A percentile compares a stretch with the other conserved stretches of the same genome.
These are phyloP conservation scores for Mystacides longicornis DNA, from an alignment of 2,888 invertebrate species.

Conservation along the genomic window DNA sequence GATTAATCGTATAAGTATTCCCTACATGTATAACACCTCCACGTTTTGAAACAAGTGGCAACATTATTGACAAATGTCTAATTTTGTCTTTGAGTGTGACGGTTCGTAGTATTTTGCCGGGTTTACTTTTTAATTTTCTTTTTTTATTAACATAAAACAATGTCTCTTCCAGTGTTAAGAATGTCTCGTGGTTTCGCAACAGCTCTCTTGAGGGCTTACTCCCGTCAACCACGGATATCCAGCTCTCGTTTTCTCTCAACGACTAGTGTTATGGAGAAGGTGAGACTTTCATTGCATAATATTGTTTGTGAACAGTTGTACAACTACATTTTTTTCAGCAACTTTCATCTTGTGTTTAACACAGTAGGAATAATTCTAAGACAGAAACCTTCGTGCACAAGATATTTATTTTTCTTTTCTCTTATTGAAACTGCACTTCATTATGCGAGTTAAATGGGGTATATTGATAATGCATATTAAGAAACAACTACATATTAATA, in stretches of 20 bases:
- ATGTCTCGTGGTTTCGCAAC: conserved; percentile 13
- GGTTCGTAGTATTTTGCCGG: not conserved
- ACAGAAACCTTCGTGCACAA: too few relatives aligned
- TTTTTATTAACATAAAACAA: conserved; percentile 7
- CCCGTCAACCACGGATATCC: conserved; percentile 3
- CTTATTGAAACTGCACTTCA: too few relatives aligned
- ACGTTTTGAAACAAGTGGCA: too few relatives aligned
- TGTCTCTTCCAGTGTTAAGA: conserved; percentile 17
- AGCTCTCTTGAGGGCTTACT: conserved; percentile 10
- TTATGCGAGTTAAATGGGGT: too few relatives aligned
- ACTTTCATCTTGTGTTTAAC: not conserved
- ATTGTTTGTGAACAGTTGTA: not conserved
- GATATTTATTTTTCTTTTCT: too few relatives aligned
- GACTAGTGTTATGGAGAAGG: conserved; percentile 18
- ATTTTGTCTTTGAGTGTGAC: conserved; percentile 6
- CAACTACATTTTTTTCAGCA: not conserved
- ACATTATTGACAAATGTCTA: conserved; percentile 10
- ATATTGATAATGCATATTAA: too few relatives aligned
- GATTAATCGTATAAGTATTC: too few relatives aligned
- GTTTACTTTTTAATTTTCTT: conserved; percentile 4
- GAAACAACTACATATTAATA: too few relatives aligned
- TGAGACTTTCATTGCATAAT: conserved; percentile 19
- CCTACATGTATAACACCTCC: too few relatives aligned
- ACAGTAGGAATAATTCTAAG: too few relatives aligned
- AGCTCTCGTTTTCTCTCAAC: conserved; percentile 14